Evolutionary conservation across 2,113 vertebrate species (phyloP).

Genomic region (Pterophyllum scalare): DNA sequence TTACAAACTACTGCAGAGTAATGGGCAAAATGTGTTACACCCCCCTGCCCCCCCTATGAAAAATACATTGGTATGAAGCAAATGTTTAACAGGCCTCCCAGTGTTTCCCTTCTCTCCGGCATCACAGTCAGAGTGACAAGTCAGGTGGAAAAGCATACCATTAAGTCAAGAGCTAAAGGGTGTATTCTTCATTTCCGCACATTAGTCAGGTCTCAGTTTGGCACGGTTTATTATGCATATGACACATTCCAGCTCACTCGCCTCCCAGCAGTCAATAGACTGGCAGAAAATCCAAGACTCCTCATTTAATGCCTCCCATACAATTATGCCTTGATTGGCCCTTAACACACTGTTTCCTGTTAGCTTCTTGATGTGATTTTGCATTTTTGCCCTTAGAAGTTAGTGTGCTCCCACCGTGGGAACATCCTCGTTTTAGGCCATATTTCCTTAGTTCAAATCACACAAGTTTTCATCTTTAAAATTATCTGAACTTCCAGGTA

Average conservation of each 20-base stretch:
- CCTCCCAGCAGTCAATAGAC: conserved; percentile 26
- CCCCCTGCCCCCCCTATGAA: conserved; percentile 23
- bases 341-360: conserved; percentile 14
- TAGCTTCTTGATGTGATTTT: conserved; percentile 2
- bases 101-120: not conserved
- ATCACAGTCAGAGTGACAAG: not conserved
- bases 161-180: conserved; percentile 4
- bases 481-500: not conserved
- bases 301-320: conserved; percentile 33
- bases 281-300: conserved; percentile 45
- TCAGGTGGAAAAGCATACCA: conserved; percentile 12
- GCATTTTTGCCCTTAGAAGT: not conserved
- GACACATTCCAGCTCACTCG: conserved; percentile 15
- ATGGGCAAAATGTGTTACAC: conserved; percentile 40
- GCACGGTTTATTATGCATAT: conserved; percentile 34
- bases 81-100: conserved; percentile 63
- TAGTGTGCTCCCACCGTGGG: not conserved
- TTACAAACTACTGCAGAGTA: conserved; percentile 22
- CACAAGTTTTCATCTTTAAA: not conserved
- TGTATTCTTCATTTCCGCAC: conserved; percentile 19
- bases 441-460: not conserved
- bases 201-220: conserved; percentile 41
- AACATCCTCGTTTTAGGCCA: not conserved
- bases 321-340: conserved; percentile 30
- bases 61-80: conserved; percentile 46